Percentiles rank a stretch among this genome's conserved stretches.
These are phyloP conservation scores for Mesochorus sp. DNA, from an alignment of 2,888 invertebrate genomes.

Conservation along the genomic window DNA sequence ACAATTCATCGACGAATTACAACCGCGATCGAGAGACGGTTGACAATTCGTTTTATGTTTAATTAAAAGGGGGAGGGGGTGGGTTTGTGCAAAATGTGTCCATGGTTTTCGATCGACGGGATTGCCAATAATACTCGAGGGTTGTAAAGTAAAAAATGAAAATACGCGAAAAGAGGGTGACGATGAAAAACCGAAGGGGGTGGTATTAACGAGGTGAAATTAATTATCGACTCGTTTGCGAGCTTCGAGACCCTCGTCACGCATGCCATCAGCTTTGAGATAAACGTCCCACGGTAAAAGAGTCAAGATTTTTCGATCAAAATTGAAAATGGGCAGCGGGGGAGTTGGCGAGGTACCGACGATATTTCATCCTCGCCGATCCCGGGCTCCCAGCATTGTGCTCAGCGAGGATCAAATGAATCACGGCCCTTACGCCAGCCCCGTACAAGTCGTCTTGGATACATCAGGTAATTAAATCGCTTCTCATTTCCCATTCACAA, in stretches of 20 bases:
- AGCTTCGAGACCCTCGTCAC: no score
- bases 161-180: no score
- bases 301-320: constrained; percentile 59
- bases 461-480: constrained; percentile 67
- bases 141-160: no score
- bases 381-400: constrained; percentile 74
- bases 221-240: no score
- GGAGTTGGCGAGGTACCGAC: constrained; percentile 77
- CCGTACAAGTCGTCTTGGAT: constrained; percentile 72
- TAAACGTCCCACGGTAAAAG: constrained; percentile 5
- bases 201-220: no score
- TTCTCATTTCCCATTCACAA: not conserved
- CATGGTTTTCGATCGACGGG: not conserved
- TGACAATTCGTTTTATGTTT: not conserved
- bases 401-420: constrained; percentile 74
- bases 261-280: no score
- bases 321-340: constrained; percentile 75
- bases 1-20: not conserved
- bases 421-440: constrained; percentile 70
- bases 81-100: not conserved
- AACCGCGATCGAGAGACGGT: not conserved
- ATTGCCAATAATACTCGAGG: no score
- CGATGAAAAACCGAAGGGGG: no score
- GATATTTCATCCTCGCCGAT: constrained; percentile 79
- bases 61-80: not conserved